Evolutionary conservation across 2,888 invertebrate species (phyloP).

Genomic region (Cephus spinipes): DNA sequence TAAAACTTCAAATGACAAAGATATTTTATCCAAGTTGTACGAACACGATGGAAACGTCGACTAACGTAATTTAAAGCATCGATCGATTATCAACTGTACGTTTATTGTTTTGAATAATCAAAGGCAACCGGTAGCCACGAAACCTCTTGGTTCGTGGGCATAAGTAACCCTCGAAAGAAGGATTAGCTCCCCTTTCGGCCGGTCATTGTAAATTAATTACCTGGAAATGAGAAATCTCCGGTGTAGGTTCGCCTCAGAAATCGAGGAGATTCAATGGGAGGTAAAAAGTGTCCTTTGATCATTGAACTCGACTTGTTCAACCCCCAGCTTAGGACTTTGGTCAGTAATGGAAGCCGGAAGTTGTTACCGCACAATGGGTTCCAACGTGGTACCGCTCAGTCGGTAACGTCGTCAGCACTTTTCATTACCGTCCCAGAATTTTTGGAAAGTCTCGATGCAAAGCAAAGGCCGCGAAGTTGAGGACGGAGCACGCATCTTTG

Average conservation of each 20-base stretch:
- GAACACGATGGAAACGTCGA: background rate
- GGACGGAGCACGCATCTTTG: slow-evolving; percentile 6
- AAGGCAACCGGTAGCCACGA: background rate
- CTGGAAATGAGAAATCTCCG: slow-evolving; percentile 67
- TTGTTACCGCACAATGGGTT: background rate
- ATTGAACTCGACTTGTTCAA: slow-evolving; percentile 13
- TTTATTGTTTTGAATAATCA: slow-evolving; percentile 30
- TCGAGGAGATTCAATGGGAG: slow-evolving; percentile 51
- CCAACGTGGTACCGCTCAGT: background rate
- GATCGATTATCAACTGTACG: slow-evolving; percentile 8
- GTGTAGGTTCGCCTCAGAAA: slow-evolving; percentile 52
- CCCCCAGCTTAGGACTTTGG: background rate
- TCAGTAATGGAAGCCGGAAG: background rate
- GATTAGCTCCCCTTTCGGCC: slow-evolving; percentile 54
- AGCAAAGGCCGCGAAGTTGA: background rate
- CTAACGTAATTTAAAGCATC: background rate
- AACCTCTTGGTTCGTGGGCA: slow-evolving; percentile 38
- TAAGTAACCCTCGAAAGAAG: slow-evolving; percentile 59
- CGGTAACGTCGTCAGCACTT: background rate
- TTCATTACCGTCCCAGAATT: slow-evolving; percentile 50
- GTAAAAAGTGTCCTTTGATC: slow-evolving; percentile 62
- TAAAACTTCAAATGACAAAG: background rate
- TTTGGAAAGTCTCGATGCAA: slow-evolving; percentile 51
- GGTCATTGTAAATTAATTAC: slow-evolving; percentile 67
- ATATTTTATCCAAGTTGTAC: background rate